A percentile compares a stretch with the other conserved stretches of the same genome.
These are phyloP conservation scores for Sitta carolinensis DNA, from an alignment of 2,797 vertebrate genomes.

Conservation along the genomic window DNA sequence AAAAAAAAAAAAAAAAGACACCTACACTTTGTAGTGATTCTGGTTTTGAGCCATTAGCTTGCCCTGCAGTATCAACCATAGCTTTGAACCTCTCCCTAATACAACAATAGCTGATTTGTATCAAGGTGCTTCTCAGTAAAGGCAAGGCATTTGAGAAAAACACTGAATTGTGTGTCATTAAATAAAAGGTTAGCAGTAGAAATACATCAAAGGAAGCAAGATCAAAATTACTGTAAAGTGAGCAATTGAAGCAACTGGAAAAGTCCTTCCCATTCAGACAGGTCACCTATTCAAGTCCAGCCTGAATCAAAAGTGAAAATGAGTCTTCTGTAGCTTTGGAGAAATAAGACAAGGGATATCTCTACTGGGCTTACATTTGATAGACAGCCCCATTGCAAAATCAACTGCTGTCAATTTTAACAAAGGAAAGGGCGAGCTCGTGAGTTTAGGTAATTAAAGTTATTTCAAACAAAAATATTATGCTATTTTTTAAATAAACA, in stretches of 20 bases:
- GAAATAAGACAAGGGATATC: not conserved
- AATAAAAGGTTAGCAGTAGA: not conserved
- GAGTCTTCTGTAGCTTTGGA: not conserved
- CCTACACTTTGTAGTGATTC: not conserved
- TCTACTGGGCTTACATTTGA: not conserved
- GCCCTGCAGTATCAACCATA: not conserved
- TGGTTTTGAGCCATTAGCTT: not conserved
- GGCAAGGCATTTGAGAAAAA: not conserved
- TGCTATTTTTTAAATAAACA: not conserved
- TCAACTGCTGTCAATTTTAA: not conserved
- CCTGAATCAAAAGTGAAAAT: constrained; percentile 4
- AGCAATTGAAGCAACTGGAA: not conserved
- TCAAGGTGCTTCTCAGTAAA: constrained; percentile 4
- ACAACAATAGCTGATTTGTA: constrained; percentile 15
- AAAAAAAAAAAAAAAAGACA: not conserved
- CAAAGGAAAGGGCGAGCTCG: not conserved
- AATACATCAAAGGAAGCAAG: not conserved
- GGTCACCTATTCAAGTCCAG: constrained; percentile 6
- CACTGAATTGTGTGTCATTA: not conserved
- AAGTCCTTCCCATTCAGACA: not conserved
- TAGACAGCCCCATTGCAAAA: not conserved
- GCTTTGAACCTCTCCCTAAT: not conserved
- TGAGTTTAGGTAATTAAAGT: not conserved
- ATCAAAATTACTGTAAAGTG: constrained; percentile 14
- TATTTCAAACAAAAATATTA: not conserved